Evolutionary conservation across 2,797 vertebrate species (phyloP), one percentile per base, ranked within the genome.

Genomic region (Bovichtus variegatus): DNA sequence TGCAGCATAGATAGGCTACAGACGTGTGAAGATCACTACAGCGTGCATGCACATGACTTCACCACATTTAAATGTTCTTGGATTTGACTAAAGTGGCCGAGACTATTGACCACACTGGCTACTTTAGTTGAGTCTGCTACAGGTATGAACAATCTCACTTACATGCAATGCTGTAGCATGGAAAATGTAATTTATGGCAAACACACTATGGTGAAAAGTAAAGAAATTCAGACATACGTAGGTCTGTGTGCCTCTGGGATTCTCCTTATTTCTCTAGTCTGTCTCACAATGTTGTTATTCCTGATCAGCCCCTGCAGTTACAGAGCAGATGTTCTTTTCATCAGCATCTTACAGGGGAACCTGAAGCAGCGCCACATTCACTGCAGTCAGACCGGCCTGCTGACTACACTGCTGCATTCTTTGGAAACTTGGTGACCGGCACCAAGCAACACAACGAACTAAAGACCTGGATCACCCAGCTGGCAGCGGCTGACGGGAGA

Each of bases 371-470:
- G 51, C 68, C 1, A 58, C 25, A 2, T 34, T 36, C 25, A 2
- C 34, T 36, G 63, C 34, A 2, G 44, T 21, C 19, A 9, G 27
- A 21, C 38, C 51, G 40, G 51, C 40, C 50, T 18, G 61, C 18
- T 54, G 16, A 49, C 38, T 69, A 9, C 58, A 54, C 27, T 16
- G 9, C 43, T 34, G 58, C 72, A 81, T 80, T 75, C 63, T 67
- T 79, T 19, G 0, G 19, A 61, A 34, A 49, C 61, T 6, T 38
- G 47, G 25, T 38, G 63, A 29, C 38, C 11, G 31, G n/a, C 25
- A 57, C 80, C 8, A 40, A 54, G 80, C 75, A 81, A 85, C 80
- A 67, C 11, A n/a, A 61, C 10, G 62, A 25, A 67, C 53, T 34
- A 46, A 43, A 51, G 59, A 31, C 9, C 50, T 44, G 59, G 41